phyloP scores from a whole-genome alignment of 2,888 invertebrate species.

The Apamea anceps region DNA sequence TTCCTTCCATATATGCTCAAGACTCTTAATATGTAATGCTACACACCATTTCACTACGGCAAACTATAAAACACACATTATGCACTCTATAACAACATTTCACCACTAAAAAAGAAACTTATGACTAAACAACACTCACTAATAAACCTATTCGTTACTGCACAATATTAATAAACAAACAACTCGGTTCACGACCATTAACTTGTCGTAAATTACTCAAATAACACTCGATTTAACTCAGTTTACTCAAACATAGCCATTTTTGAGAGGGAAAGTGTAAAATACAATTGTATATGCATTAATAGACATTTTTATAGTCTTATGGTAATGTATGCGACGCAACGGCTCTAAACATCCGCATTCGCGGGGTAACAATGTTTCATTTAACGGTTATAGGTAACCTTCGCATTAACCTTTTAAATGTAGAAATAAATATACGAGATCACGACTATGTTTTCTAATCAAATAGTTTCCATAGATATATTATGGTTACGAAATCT shows the following conservation, averaged over 20 bases:
- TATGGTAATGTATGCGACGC: constrained; percentile 43
- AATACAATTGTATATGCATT: constrained; percentile 31
- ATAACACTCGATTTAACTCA: constrained; percentile 22
- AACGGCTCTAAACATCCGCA: constrained; percentile 43
- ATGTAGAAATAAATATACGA: constrained; percentile 22
- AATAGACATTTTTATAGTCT: constrained; percentile 34
- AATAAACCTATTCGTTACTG: constrained; percentile 28
- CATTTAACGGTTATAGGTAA: constrained; percentile 30
- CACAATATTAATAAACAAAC: constrained; percentile 27
- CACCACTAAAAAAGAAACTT: constrained; percentile 40
- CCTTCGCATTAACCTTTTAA: constrained; percentile 54
- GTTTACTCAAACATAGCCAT: constrained; percentile 5
- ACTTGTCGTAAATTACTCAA: constrained; percentile 29
- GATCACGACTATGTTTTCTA: constrained; percentile 31
- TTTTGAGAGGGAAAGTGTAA: constrained; percentile 48
- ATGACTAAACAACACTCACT: constrained; percentile 18
- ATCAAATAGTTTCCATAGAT: constrained; percentile 45
- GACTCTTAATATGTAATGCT: neutral
- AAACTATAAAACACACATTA: constrained; percentile 29
- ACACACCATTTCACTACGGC: constrained; percentile 3
- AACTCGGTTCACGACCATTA: constrained; percentile 40
- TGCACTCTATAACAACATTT: constrained; percentile 2
- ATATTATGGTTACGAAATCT: constrained; percentile 29
- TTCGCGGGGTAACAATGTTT: constrained; percentile 35
- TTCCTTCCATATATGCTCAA: neutral